Base-by-base conservation (phyloP, 2,113 vertebrate genomes). In the Hippocampus mohnikei region DNA sequence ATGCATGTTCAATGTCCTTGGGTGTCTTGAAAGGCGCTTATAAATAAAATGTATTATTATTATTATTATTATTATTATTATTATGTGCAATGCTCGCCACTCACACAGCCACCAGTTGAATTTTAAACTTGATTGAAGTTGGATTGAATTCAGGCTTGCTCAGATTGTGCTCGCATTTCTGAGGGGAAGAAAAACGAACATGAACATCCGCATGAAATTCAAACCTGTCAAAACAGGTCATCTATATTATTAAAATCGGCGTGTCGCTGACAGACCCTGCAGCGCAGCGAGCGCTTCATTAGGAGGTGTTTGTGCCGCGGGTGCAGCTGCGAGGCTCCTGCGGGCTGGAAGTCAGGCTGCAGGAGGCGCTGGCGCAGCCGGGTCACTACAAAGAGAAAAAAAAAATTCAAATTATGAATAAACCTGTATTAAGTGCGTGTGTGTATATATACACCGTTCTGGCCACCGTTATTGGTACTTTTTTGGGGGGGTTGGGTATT, bases 121-220 rank as follows among this genome's bases (percentile, higher is more conserved):
- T 99, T 93, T 99, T 99, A 89, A 99, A 99, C 92, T 98, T 99
- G 84, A 99, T 98, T 67, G 97, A 99, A 13, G 97, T 99, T 44
- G 97, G 97, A 86, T 99, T 99, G 87, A 99, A 99, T 85, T 99
- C 97, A 13, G 97, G 97, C 80, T 99, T 99, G 93, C 96, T 99
- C 91, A 99, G 87, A 87, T 99, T 99, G 90, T 99, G 97, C 85
- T 99, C 97, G 86, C 97, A 99, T 94, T 96, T 97, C 97, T 99
- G 87, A n/a, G 37, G 72, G 79, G 73, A 66, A 50, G 8, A 72
- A 42, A 15, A 8, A 8, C 3, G 10, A 3, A 8, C 5, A 59
- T 2, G 33, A 0, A 13, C 2, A 46, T 15, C 1, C 12, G 29
- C 29, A 67, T 37, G 29, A 67, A 33, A 67, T 16, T 46, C 8